Conservation (phyloP, 2,888 invertebrate species). For the Axea sp. region DNA sequence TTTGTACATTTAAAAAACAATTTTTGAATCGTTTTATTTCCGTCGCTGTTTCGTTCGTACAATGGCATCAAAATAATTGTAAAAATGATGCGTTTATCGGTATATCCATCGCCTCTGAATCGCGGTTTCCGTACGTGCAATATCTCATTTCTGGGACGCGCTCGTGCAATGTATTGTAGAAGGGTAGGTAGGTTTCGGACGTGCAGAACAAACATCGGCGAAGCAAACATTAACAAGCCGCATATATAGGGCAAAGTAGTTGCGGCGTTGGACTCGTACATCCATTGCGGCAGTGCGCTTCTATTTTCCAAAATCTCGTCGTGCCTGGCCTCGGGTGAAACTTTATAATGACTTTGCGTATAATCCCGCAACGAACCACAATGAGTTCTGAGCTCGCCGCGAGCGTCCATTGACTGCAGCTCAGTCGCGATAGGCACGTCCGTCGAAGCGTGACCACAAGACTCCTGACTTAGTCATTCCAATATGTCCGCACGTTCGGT, state of each 20-base stretch:
- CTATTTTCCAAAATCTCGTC: conserved; percentile 52
- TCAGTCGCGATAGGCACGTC: conserved; percentile 50
- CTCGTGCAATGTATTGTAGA: conserved; percentile 34
- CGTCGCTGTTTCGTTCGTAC: conserved; percentile 10
- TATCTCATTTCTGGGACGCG: conserved; percentile 58
- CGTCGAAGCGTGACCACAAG: conserved; percentile 50
- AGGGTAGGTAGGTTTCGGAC: conserved; percentile 41
- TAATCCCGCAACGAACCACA: conserved; percentile 56
- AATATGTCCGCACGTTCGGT: conserved; percentile 37
- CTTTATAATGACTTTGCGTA: conserved; percentile 63
- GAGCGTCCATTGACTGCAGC: conserved; percentile 53
- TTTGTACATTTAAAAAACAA: conserved; percentile 21
- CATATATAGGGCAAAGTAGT: conserved; percentile 54
- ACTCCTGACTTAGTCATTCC: conserved; percentile 56
- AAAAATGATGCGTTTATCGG: conserved; percentile 55
- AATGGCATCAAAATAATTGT: conserved; percentile 27
- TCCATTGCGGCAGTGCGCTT: conserved; percentile 19
- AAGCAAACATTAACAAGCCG: conserved; percentile 60
- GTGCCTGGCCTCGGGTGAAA: conserved; percentile 46
- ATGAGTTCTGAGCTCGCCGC: conserved; percentile 56
- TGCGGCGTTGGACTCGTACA: conserved; percentile 36
- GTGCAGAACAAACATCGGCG: conserved; percentile 57
- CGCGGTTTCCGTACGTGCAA: conserved; percentile 54
- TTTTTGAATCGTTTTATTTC: conserved; percentile 16
- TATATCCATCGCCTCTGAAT: conserved; percentile 40